Percentiles rank a stretch among this genome's conserved stretches.
Evolutionary conservation across 2,113 vertebrate species (phyloP).

Genomic region (Pygathrix nemaeus): DNA sequence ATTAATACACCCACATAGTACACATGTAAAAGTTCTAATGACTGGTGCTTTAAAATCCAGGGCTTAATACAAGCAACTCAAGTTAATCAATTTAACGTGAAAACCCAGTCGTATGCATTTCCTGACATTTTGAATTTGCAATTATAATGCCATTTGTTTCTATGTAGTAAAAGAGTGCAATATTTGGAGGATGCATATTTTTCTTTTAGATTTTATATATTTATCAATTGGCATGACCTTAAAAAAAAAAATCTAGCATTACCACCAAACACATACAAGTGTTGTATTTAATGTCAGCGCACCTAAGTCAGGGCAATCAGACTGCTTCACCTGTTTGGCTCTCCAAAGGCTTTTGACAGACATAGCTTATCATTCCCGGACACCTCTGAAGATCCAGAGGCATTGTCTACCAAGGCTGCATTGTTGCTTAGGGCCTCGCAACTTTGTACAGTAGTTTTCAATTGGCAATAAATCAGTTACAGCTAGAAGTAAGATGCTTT

Average conservation of each 20-base stretch:
- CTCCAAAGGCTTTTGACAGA: not conserved
- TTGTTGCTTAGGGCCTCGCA: not conserved
- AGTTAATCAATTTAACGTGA: not conserved
- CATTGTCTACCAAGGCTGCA: accelerated
- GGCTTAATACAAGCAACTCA: not conserved
- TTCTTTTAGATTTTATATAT: not conserved
- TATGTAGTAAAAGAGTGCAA: not conserved
- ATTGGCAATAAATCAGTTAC: not conserved
- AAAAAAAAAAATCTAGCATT: not conserved
- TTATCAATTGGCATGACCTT: not conserved
- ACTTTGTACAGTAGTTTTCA: too few relatives aligned
- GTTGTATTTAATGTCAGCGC: accelerated
- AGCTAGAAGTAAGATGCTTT: not conserved
- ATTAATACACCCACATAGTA: not conserved
- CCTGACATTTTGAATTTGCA: not conserved
- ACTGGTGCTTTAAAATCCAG: not conserved
- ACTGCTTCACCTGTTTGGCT: accelerated
- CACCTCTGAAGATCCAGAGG: accelerated
- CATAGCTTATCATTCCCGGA: not conserved
- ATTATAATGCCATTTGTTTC: not conserved
- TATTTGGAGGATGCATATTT: not conserved
- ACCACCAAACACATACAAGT: not conserved
- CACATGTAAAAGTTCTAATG: accelerated
- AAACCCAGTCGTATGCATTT: not conserved
- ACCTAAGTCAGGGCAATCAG: too few relatives aligned